A percentile compares a stretch with the other conserved stretches of the same genome.
phyloP scores from a whole-genome alignment of 2,113 vertebrate species.

The Eptesicus fuscus region DNA sequence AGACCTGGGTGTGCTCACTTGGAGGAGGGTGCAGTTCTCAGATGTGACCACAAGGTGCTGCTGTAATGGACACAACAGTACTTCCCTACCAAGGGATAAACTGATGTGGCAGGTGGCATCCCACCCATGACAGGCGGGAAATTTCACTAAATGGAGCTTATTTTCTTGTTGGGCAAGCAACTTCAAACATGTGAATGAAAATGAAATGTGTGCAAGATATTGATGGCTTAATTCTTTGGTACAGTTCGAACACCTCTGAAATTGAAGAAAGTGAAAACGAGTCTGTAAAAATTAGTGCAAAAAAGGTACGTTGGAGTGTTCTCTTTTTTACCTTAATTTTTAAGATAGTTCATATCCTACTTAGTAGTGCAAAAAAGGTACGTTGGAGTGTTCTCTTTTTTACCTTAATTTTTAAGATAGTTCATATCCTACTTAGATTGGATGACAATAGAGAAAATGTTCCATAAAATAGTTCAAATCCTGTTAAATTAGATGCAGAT shows the following conservation, averaged over 20 bases:
- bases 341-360: not conserved
- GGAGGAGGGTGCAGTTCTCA: not conserved
- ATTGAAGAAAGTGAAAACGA: constrained; percentile 15
- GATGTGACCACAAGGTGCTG: not conserved
- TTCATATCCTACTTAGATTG: not conserved
- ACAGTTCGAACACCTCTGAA: constrained; percentile 28
- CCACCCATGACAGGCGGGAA: not conserved
- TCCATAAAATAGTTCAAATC: not conserved
- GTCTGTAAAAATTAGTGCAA: not conserved
- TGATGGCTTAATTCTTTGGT: constrained; percentile 35
- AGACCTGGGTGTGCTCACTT: not conserved
- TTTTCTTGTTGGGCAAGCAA: not conserved
- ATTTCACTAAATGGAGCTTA: not conserved
- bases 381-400: not conserved
- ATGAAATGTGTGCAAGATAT: not conserved
- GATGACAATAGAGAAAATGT: not conserved
- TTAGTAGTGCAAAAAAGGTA: constrained; percentile 49
- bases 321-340: not conserved
- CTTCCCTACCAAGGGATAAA: not conserved
- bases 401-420: not conserved
- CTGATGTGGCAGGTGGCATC: too few species aligned
- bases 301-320: constrained; percentile 52
- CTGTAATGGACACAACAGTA: too few species aligned
- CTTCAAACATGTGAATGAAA: not conserved
- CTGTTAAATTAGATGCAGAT: not conserved